phyloP scores from a whole-genome alignment of 2,888 invertebrate species.

The Apoda limacodes region DNA sequence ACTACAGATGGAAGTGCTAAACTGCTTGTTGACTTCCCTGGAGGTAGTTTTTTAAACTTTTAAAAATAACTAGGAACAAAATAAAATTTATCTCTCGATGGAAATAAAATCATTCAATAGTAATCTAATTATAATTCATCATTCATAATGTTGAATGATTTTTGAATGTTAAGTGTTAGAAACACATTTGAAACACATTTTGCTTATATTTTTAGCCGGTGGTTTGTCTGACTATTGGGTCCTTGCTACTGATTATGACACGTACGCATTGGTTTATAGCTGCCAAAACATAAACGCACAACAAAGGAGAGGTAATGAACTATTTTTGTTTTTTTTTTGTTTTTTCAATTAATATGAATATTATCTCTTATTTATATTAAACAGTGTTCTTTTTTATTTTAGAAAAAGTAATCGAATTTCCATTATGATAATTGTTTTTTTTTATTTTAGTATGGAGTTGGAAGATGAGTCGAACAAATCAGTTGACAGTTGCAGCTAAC shows the following conservation, averaged over 20 bases:
- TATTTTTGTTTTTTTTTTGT: neutral
- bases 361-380: neutral
- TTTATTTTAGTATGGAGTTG: slow-evolving; percentile 28
- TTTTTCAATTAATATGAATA: slow-evolving; percentile 9
- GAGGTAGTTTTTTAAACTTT: too few species aligned
- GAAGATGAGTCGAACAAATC: slow-evolving; percentile 32
- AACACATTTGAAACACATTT: neutral
- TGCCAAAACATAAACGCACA: slow-evolving; percentile 50
- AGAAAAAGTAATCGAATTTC: slow-evolving; percentile 22
- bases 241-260: slow-evolving; percentile 68
- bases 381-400: slow-evolving; percentile 8
- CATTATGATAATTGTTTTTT: slow-evolving; percentile 1
- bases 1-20: slow-evolving; percentile 70
- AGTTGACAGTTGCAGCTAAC: slow-evolving; percentile 16
- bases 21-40: slow-evolving; percentile 70
- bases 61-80: too few species aligned
- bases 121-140: too few species aligned
- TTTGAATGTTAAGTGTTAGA: too few species aligned
- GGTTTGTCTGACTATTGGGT: slow-evolving; percentile 26
- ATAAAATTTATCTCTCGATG: too few species aligned
- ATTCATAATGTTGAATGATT: too few species aligned
- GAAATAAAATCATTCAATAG: too few species aligned
- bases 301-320: slow-evolving; percentile 24
- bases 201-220: slow-evolving; percentile 19
- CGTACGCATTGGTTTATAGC: slow-evolving; percentile 72